Evolutionary conservation across 2,888 invertebrate species (phyloP).

Genomic region (Colletes collaris): DNA sequence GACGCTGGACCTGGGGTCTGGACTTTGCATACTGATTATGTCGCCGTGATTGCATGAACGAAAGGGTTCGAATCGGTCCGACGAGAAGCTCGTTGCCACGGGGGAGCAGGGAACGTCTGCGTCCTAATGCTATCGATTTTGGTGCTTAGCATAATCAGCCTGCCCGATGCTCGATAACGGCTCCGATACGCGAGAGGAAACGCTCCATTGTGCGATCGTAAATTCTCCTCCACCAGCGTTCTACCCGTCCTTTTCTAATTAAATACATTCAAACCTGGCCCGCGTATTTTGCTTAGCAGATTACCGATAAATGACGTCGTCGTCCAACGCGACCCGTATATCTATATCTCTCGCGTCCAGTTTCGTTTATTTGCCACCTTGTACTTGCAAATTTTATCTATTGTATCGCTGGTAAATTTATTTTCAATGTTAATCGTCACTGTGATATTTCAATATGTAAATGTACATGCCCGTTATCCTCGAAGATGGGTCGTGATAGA

Average conservation of each 20-base stretch:
- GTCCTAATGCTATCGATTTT: slow-evolving; percentile 81
- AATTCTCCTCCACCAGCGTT: slow-evolving; percentile 40
- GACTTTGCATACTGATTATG: slow-evolving; percentile 76
- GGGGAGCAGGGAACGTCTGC: slow-evolving; percentile 54
- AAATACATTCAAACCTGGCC: not conserved
- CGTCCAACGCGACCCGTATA: too few relatives aligned
- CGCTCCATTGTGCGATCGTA: slow-evolving; percentile 52
- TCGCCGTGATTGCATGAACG: slow-evolving; percentile 69
- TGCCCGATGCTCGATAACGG: slow-evolving; percentile 72
- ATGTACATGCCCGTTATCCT: too few relatives aligned
- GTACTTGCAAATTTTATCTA: too few relatives aligned
- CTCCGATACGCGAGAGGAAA: slow-evolving; percentile 57
- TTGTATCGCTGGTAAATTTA: too few relatives aligned
- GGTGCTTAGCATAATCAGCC: slow-evolving; percentile 81
- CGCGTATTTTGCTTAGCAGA: not conserved
- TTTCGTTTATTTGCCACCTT: too few relatives aligned
- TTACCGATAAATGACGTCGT: too few relatives aligned
- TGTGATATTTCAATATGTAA: too few relatives aligned
- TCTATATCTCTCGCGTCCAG: too few relatives aligned
- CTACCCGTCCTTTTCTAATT: slow-evolving; percentile 14
- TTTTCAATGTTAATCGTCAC: too few relatives aligned
- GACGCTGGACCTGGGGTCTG: slow-evolving; percentile 54
- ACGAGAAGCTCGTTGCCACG: slow-evolving; percentile 65
- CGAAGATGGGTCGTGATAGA: too few relatives aligned
- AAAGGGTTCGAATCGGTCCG: slow-evolving; percentile 71